Evolutionary conservation across 2,888 invertebrate species (phyloP), one percentile per base, ranked within the genome.

Genomic region (Crepidodera aurea): DNA sequence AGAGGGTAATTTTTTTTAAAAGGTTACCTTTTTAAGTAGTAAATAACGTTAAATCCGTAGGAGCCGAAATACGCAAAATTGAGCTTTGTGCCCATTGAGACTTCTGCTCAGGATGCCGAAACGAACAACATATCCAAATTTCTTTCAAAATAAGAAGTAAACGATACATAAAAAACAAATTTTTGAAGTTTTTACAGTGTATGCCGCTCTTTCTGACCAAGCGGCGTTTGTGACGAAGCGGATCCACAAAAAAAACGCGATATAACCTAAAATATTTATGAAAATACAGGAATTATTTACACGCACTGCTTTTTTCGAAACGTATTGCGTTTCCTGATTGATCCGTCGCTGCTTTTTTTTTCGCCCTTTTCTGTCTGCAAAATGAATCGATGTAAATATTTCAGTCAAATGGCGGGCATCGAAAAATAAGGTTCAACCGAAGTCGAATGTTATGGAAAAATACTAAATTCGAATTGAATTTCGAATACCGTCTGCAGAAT

Each of bases 251-350:
- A 70, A 75, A 73, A 72, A 74, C 70, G 72, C 75, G 73, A 76
- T 75, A 75, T 75, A 73, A 72, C 69, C 60, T 76, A 51, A 76
- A 77, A 75, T 72, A 77, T 77, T 74, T 72, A 76, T 69, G 71
- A 69, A 69, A 70, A 69, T 68, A 60, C 69, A 54, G 65, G 67
- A 72, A 73, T 73, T 71, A 74, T 74, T 75, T 70, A 75, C 70
- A 70, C 68, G 69, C 71, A 69, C 50, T 55, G 70, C 71, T 73
- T 74, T 71, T 71, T 72, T 69, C 71, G 29, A 18, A 18, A 5
- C 18, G 68, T 66, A 71, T 69, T 68, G 71, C 71, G 69, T 72
- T 73, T 70, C 67, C 72, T 67, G 71, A 72, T 72, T 72, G 72
- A 73, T 71, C 71, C 68, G 67, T 57, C 64, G 67, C 61, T 10